Evolutionary conservation across 2,797 vertebrate species (phyloP), one percentile per base, ranked within the genome.

Genomic region (Schizothorax lantsangensis): DNA sequence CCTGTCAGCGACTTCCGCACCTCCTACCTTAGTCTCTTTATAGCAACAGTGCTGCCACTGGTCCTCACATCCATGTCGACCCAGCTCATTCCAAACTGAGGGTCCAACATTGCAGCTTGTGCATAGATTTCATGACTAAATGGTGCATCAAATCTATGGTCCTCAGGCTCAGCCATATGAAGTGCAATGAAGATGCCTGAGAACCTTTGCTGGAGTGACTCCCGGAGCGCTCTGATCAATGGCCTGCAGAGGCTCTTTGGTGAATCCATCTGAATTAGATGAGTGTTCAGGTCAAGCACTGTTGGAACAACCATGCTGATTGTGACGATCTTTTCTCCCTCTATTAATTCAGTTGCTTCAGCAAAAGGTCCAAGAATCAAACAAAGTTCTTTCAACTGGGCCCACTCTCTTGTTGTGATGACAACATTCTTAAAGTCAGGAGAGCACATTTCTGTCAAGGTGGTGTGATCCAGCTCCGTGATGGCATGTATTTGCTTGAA

Each of bases 381-480:
- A 26, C 73, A 49, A 12, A 54, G 10, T 21, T 77, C 26, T 52
- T 19, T 77, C 12, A 78, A 17, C 47, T 78, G 81, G 75, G 66
- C 80, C 81, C 82, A 87, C 69, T 84, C 85, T 80, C 26, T 43
- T 47, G 45, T 15, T 68, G 68, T 85, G 62, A 82, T 84, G 3
- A 87, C 40, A 40, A 79, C 40, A 62, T 87, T 72, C 21, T 81
- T 77, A 72, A 69, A 85, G 62, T 87, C 62, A 40, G 77, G n/a
- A n/a, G 23, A 30, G 71, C 88, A 87, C 43, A 87, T 87, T 38
- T n/a, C n/a, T n/a, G n/a, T 87, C 14, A 89, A 74, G 21, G 21
- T 62, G 45, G 26, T 83, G 40, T 85, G 88, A 64, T 89, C 84
- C 52, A 88, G 43, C 68, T 47, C n/a, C n/a, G n/a, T n/a, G n/a